Evolutionary conservation across 2,888 invertebrate species (phyloP).

Genomic region (Caenorhabditis doughertyi): DNA sequence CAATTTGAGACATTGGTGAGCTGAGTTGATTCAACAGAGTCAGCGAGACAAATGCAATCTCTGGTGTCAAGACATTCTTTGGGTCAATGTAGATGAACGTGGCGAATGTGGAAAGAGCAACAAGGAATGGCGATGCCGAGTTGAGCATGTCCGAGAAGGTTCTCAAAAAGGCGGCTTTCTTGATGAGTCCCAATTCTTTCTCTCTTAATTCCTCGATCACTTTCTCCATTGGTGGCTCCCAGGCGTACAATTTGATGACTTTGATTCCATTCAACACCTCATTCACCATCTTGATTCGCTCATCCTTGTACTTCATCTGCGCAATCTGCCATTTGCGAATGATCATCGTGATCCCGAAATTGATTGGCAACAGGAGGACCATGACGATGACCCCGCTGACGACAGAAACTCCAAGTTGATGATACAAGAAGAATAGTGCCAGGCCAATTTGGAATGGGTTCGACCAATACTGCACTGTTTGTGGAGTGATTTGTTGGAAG

Average conservation of each 20-base stretch:
- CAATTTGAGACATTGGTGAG: constrained; percentile 95
- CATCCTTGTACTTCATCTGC: constrained; percentile 96
- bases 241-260: constrained; percentile 85
- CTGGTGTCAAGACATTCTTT: constrained; percentile 80
- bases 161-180: constrained; percentile 79
- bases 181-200: constrained; percentile 77
- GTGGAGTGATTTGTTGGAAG: constrained; percentile 83
- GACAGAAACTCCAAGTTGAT: constrained; percentile 88
- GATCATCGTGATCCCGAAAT: constrained; percentile 81
- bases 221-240: constrained; percentile 84
- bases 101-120: constrained; percentile 81
- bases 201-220: constrained; percentile 79
- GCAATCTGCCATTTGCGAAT: constrained; percentile 83
- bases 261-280: constrained; percentile 95
- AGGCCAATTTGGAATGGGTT: constrained; percentile 76
- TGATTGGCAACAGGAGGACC: constrained; percentile 89
- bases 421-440: constrained; percentile 83
- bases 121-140: constrained; percentile 80
- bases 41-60: constrained; percentile 95
- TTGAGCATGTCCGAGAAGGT: constrained; percentile 82
- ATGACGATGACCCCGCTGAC: constrained; percentile 95
- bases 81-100: constrained; percentile 79
- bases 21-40: constrained; percentile 98
- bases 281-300: constrained; percentile 94
- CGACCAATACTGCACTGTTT: constrained; percentile 82